Percentiles rank a stretch among this genome's conserved stretches.
Conservation (phyloP, 2,888 invertebrate species). For the Amblyjoppa fuscipennis region DNA sequence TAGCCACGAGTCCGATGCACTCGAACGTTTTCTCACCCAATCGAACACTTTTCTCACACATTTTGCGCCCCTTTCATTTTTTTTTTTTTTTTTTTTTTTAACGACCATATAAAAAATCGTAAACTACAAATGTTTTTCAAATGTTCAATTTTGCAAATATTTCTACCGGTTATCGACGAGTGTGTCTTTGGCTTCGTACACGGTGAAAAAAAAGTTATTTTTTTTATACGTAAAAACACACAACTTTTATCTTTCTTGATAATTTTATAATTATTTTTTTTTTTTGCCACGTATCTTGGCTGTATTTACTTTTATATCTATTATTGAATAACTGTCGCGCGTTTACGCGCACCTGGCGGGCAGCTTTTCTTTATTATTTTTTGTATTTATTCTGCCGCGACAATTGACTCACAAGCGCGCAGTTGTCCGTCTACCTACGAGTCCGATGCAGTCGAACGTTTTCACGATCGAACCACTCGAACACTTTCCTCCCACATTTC, state of each 20-base stretch:
- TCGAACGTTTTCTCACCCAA: not conserved
- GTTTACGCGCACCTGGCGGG: slow-evolving; percentile 65
- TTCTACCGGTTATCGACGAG: not conserved
- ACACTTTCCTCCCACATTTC: no score
- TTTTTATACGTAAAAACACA: no score
- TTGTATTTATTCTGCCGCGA: not conserved
- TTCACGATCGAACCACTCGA: no score
- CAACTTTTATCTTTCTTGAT: no score
- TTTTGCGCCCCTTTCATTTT: not conserved
- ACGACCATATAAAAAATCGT: not conserved
- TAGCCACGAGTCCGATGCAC: not conserved
- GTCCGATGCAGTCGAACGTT: no score
- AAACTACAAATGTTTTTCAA: not conserved
- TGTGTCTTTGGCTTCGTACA: no score
- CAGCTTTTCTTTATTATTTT: slow-evolving; percentile 56
- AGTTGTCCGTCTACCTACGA: no score
- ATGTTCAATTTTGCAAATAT: no score
- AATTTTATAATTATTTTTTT: no score
- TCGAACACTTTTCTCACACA: not conserved
- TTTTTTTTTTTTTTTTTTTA: not conserved
- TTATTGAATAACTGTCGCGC: slow-evolving; percentile 67
- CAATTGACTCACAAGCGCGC: no score
- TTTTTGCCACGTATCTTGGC: no score
- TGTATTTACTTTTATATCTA: slow-evolving; percentile 32
- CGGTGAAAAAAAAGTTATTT: no score